These are phyloP conservation scores for Lomographa bimaculata DNA, from an alignment of 2,888 invertebrate genomes.

Conservation along the genomic window DNA sequence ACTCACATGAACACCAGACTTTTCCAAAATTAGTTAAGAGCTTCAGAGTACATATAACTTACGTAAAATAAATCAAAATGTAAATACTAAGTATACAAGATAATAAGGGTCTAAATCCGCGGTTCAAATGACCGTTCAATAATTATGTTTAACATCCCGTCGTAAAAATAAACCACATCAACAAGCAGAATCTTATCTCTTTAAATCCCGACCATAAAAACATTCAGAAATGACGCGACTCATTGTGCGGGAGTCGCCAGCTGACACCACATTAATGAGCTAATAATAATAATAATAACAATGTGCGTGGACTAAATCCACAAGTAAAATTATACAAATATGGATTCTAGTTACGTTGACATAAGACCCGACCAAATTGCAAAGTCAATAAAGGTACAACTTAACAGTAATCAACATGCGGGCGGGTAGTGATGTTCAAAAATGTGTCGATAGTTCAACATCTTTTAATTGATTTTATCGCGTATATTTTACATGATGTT, in stretches of 20 bases:
- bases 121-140: too few relatives aligned
- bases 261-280: conserved; percentile 53
- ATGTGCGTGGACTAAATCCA: conserved; percentile 21
- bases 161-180: too few relatives aligned
- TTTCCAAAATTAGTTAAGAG: too few relatives aligned
- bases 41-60: too few relatives aligned
- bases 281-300: conserved; percentile 59
- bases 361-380: conserved; percentile 41
- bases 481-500: too few relatives aligned
- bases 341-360: conserved; percentile 35
- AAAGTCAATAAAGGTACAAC: conserved; percentile 38
- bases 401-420: conserved; percentile 47
- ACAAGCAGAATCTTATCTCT: conserved; percentile 2
- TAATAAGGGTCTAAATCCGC: too few relatives aligned
- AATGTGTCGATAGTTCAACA: too few relatives aligned
- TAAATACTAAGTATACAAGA: too few relatives aligned
- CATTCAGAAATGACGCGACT: conserved; percentile 11
- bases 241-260: conserved; percentile 51
- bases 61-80: too few relatives aligned
- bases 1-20: too few relatives aligned
- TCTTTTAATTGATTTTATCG: too few relatives aligned
- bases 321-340: conserved; percentile 27
- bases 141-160: too few relatives aligned
- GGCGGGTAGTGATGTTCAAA: conserved; percentile 49
- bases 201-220: conserved; percentile 22